Percentiles rank a stretch among this genome's conserved stretches.
phyloP scores from a whole-genome alignment of 2,888 invertebrate genomes.

The Thumatha senex region DNA sequence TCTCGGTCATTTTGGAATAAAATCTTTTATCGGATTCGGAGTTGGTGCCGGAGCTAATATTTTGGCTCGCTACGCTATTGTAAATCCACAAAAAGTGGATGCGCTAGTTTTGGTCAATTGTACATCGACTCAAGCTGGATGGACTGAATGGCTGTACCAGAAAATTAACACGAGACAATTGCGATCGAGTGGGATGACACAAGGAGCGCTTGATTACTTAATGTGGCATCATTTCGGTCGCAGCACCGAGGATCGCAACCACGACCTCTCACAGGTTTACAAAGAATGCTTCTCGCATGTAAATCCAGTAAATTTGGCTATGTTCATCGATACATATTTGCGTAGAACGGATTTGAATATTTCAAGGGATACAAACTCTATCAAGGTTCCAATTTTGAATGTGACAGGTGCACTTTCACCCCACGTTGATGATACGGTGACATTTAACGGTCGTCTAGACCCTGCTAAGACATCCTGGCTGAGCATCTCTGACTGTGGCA shows the following conservation, averaged over 20 bases:
- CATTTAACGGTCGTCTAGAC: constrained; percentile 97
- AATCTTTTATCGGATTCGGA: constrained; percentile 97
- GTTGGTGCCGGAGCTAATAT: constrained; percentile 99
- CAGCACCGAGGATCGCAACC: constrained; percentile 93
- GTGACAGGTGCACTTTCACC: constrained; percentile 97
- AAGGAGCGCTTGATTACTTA: constrained; percentile 96
- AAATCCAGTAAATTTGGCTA: constrained; percentile 96
- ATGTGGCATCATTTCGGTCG: constrained; percentile 99
- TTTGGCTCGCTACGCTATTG: constrained; percentile 94
- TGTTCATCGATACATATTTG: constrained; percentile 97
- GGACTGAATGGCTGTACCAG: constrained; percentile 99
- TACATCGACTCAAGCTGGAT: constrained; percentile 96
- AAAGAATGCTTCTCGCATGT: constrained; percentile 97
- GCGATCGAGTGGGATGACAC: constrained; percentile 95
- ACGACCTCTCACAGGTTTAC: constrained; percentile 96
- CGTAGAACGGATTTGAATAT: constrained; percentile 95
- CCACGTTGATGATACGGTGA: constrained; percentile 98
- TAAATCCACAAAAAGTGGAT: constrained; percentile 93
- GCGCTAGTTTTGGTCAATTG: constrained; percentile 97
- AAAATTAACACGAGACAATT: constrained; percentile 96
- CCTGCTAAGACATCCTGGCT: constrained; percentile 99
- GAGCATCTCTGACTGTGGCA: constrained; percentile 99
- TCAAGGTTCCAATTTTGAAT: constrained; percentile 95
- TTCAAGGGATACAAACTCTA: constrained; percentile 83
- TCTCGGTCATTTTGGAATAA: constrained; percentile 94